Base-by-base conservation (phyloP, 2,888 invertebrate genomes). In the Pammene fasciana region DNA sequence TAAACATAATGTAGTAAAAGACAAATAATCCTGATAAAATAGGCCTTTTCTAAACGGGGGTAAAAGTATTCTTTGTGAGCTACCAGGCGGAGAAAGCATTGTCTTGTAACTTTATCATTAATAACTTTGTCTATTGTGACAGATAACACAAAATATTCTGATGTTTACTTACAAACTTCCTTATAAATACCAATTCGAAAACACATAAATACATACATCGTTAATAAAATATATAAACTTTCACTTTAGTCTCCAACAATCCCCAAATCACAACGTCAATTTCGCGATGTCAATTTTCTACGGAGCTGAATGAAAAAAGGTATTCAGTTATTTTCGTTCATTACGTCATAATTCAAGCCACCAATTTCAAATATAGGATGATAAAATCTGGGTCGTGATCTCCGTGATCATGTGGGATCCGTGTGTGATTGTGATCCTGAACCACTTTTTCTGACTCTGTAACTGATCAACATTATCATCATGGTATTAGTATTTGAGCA, bases 41-140 rank as follows among this genome's bases (percentile, higher is more conserved):
- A 41, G 8, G 10, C 13, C 62, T n/a, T 41, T 62, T 62, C 5
- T 11, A 9, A 52, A 13, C 5, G 26, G 26, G 26, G 10, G n/a
- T 7, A 18, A 48, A 4, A 48, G 16, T 8, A 14, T 55, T 61
- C 61, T 61, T 61, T 67, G 61, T 48, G 55, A 55, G 55, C 61
- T 67, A 41, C 26, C 26, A 0, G n/a, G 16, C 36, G 11, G 13
- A 60, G 18, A 38, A n/a, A 43, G 45, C 48, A 55, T 67, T 67
- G 61, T 67, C 55, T 67, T 41, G 67, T 67, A 67, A 61, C 61
- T 55, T 61, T 56, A 61, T 54, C 61, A 67, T 48, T 67, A 61
- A 66, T 66, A 56, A 65, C 48, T 36, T 48, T 26, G 14, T 26
- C 50, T 34, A 43, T 57, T 66, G 65, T 62, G 18, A 6, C 38